Conservation (phyloP, 2,113 vertebrate genomes). For the Hylia prasina region DNA sequence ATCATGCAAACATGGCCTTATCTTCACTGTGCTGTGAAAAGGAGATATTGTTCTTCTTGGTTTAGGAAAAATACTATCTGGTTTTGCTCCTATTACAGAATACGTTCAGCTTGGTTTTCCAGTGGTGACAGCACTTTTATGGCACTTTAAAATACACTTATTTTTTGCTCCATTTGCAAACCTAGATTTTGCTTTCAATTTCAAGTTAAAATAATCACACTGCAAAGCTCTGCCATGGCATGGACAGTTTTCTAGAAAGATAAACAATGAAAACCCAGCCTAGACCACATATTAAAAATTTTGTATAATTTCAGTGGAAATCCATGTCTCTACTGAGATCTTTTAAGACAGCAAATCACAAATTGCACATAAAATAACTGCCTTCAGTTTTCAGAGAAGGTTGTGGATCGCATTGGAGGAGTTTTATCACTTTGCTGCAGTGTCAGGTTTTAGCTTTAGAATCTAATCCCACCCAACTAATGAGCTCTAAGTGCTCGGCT, state of each 20-base stretch:
- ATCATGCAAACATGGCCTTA: neutral
- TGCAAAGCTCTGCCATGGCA: neutral
- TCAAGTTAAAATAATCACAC: neutral
- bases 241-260: neutral
- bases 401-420: neutral
- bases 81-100: neutral
- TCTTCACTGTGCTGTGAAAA: neutral
- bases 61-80: neutral
- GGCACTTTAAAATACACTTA: neutral
- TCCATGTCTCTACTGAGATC: rapidly evolving
- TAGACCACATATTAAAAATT: neutral
- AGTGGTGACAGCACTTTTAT: neutral
- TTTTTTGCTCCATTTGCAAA: neutral
- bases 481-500: neutral
- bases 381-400: neutral
- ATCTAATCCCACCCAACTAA: neutral
- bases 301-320: neutral
- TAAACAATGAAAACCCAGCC: neutral
- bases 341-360: neutral
- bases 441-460: neutral
- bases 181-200: neutral
- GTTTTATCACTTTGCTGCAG: neutral
- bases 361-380: neutral
- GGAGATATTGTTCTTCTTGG: neutral
- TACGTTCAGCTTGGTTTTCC: neutral